These are phyloP conservation scores for Cephus runcator DNA, from an alignment of 2,888 invertebrate species.

Conservation along the genomic window DNA sequence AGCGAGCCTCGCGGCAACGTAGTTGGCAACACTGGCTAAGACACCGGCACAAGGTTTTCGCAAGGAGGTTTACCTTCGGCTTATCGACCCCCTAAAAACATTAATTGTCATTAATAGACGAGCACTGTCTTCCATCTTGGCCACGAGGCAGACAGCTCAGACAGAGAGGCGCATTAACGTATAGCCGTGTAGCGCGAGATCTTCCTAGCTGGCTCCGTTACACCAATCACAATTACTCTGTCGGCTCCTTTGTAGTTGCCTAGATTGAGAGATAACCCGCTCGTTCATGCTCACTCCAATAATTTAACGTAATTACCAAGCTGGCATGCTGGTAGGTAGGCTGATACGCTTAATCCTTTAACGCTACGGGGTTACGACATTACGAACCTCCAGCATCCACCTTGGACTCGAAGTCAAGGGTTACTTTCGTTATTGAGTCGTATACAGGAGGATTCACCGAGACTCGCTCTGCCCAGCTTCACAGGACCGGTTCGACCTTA, in stretches of 20 bases:
- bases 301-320: conserved; percentile 56
- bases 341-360: conserved; percentile 6
- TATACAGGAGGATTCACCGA: background rate
- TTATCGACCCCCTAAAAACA: conserved; percentile 37
- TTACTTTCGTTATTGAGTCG: background rate
- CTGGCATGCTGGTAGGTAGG: conserved; percentile 23
- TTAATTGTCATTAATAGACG: conserved; percentile 41
- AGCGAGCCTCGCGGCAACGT: background rate
- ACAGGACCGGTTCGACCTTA: background rate
- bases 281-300: conserved; percentile 49
- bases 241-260: conserved; percentile 43
- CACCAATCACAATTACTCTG: conserved; percentile 50
- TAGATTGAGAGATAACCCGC: conserved; percentile 57
- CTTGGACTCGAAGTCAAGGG: background rate
- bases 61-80: conserved; percentile 22
- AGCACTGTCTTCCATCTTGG: conserved; percentile 25
- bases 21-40: background rate
- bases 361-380: conserved; percentile 1
- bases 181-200: conserved; percentile 19
- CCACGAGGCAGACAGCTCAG: conserved; percentile 25
- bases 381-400: background rate
- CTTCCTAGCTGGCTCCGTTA: conserved; percentile 43
- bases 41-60: background rate
- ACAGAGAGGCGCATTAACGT: background rate
- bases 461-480: background rate